These are phyloP conservation scores for Baryphthengus martii DNA, from an alignment of 2,113 vertebrate genomes.

Conservation along the genomic window DNA sequence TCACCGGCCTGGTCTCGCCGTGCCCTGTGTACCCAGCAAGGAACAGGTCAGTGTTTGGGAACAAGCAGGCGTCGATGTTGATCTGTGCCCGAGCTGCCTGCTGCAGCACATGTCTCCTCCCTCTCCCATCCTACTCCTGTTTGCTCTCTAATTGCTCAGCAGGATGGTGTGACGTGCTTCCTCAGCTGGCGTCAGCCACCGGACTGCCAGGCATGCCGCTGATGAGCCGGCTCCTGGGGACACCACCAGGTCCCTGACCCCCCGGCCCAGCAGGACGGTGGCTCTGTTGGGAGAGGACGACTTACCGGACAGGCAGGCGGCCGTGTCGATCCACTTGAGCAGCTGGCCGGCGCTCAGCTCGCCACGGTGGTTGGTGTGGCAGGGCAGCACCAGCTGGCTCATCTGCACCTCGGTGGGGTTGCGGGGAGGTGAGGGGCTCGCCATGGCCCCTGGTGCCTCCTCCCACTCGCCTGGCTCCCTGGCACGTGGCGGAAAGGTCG, in stretches of 20 bases:
- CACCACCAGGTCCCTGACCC: background rate
- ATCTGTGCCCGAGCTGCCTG: background rate
- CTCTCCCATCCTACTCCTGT: background rate
- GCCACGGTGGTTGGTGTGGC: constrained; percentile 88
- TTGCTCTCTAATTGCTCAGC: constrained; percentile 37
- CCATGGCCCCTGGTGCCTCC: background rate
- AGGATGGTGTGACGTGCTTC: background rate
- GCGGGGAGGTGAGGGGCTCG: background rate
- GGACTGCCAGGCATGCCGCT: background rate
- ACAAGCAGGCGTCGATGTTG: background rate
- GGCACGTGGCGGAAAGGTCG: background rate
- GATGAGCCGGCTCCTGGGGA: background rate
- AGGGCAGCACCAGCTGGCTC: constrained; percentile 95
- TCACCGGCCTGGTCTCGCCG: rapidly evolving
- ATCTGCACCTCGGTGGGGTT: constrained; percentile 95
- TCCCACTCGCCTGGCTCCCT: constrained; percentile 56
- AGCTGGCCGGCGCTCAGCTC: constrained; percentile 92
- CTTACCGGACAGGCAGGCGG: constrained; percentile 91
- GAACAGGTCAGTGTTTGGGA: background rate
- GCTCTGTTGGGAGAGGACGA: background rate
- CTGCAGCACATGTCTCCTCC: background rate
- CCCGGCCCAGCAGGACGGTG: background rate
- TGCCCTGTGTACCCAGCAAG: background rate
- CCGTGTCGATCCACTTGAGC: constrained; percentile 98
- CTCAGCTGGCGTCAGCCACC: background rate